phyloP scores from a whole-genome alignment of 2,113 vertebrate genomes.

The Lagopus leucura region DNA sequence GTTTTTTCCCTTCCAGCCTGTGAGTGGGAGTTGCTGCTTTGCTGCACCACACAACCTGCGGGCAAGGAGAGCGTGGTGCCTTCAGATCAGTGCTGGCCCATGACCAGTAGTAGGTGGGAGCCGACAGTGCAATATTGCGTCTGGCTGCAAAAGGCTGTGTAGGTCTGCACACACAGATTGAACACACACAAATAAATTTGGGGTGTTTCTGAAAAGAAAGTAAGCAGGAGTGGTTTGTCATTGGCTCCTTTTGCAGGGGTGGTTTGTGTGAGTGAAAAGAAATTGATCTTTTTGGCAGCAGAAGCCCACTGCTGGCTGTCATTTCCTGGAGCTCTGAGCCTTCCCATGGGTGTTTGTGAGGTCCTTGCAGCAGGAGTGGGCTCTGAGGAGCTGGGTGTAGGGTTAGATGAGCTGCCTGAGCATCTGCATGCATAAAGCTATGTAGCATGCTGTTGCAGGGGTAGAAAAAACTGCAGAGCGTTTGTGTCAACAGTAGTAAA shows the following conservation, averaged over 20 bases:
- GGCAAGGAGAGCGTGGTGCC: accelerated
- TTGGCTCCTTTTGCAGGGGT: neutral
- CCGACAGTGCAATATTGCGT: accelerated
- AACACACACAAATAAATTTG: neutral
- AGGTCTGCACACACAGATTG: no score
- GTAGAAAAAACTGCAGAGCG: neutral
- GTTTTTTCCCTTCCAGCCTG: neutral
- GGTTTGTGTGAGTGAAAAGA: neutral
- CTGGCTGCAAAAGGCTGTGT: neutral
- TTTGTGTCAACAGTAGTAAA: neutral
- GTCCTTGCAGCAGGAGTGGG: neutral
- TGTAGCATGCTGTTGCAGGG: neutral
- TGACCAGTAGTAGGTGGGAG: accelerated
- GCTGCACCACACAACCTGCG: accelerated
- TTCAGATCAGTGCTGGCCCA: neutral
- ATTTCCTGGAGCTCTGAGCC: neutral
- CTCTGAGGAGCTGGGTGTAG: neutral
- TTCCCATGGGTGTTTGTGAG: neutral
- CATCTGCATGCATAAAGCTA: neutral
- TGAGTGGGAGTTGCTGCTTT: neutral
- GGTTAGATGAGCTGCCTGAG: neutral
- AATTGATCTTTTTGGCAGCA: neutral
- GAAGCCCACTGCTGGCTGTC: neutral
- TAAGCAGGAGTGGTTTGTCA: neutral
- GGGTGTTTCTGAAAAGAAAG: neutral